These are phyloP conservation scores for Bambusicola thoracicus DNA, from an alignment of 2,113 vertebrate species.

Conservation along the genomic window DNA sequence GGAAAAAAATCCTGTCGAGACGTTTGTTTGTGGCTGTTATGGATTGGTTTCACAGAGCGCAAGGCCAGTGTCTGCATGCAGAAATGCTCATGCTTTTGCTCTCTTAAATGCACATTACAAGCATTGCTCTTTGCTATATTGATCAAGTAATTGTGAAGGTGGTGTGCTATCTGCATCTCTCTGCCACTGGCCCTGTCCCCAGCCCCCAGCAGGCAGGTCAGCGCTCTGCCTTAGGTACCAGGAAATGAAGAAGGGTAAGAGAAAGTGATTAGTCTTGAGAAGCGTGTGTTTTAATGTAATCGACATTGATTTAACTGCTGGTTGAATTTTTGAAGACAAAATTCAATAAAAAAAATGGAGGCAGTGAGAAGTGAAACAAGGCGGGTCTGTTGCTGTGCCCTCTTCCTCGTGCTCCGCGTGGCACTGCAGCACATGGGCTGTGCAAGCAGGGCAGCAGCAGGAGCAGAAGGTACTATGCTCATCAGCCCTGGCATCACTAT, in stretches of 20 bases:
- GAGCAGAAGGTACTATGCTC: not conserved
- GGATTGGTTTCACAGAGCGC: not conserved
- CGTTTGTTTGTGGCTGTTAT: not conserved
- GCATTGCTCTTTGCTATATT: not conserved
- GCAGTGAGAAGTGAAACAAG: not conserved
- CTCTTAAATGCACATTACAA: not conserved
- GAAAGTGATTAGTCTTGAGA: conserved; percentile 1
- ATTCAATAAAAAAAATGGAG: not conserved
- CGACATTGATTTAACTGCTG: not conserved
- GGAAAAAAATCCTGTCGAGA: not conserved
- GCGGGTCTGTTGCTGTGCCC: not conserved
- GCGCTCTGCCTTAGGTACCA: too few species aligned
- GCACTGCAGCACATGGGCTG: accelerated
- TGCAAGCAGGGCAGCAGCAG: not conserved
- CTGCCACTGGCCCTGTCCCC: too few species aligned
- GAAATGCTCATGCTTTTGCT: not conserved
- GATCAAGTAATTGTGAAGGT: accelerated
- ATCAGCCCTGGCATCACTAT: not conserved
- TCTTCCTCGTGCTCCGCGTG: not conserved
- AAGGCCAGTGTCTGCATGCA: not conserved
- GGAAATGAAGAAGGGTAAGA: not conserved
- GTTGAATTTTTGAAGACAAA: not conserved
- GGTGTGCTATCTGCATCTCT: not conserved
- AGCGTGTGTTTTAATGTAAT: conserved; percentile 22
- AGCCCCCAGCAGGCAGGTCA: too few species aligned